A percentile compares a stretch with the other conserved stretches of the same genome.
Evolutionary conservation across 2,888 invertebrate species (phyloP).

Genomic region (Meganola albula): DNA sequence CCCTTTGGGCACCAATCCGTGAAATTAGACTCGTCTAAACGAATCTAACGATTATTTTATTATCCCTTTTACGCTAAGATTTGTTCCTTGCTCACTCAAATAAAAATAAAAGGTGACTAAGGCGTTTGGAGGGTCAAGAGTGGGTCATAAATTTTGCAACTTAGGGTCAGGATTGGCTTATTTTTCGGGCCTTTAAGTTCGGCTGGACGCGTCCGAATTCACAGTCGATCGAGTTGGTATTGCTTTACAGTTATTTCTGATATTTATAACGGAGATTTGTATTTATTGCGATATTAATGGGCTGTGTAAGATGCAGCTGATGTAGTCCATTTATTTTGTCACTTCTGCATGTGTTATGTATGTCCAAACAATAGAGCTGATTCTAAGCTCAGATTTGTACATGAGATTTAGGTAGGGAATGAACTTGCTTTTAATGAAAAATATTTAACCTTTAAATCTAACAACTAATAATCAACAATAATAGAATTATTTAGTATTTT

Average conservation of each 20-base stretch:
- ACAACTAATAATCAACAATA: no score
- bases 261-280: neutral
- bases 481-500: no score
- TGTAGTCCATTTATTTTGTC: no score
- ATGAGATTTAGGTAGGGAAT: no score
- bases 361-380: no score
- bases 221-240: slow-evolving; percentile 24
- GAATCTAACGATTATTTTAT: slow-evolving; percentile 79
- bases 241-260: slow-evolving; percentile 7
- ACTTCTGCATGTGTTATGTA: no score
- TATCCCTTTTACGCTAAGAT: slow-evolving; percentile 77
- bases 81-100: slow-evolving; percentile 78
- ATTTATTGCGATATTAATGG: no score
- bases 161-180: slow-evolving; percentile 67
- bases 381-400: no score
- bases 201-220: slow-evolving; percentile 34
- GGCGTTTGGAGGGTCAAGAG: slow-evolving; percentile 69
- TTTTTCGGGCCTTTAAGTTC: slow-evolving; percentile 66
- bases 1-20: slow-evolving; percentile 74
- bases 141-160: slow-evolving; percentile 61
- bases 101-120: slow-evolving; percentile 78
- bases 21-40: slow-evolving; percentile 77
- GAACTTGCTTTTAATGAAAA: no score
- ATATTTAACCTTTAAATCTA: no score
- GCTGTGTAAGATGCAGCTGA: no score